Conservation (phyloP, 2,888 invertebrate genomes). For the Athalia circularis region DNA sequence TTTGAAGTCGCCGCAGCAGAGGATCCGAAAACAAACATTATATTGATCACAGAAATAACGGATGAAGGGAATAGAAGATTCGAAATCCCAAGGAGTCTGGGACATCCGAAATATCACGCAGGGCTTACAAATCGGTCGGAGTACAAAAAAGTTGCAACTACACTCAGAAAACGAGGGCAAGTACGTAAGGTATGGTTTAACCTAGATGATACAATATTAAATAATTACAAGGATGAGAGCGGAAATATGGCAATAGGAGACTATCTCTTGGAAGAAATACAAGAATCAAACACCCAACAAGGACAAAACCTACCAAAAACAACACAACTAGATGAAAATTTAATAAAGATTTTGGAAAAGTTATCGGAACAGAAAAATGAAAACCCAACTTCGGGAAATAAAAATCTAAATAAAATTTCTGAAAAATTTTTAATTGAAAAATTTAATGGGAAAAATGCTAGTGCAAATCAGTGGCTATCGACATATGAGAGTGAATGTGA, state of each 20-base stretch:
- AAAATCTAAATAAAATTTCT: constrained; percentile 44
- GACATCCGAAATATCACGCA: background rate
- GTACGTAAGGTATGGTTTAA: constrained; percentile 32
- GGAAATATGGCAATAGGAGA: constrained; percentile 36
- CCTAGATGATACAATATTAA: constrained; percentile 12
- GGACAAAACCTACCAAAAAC: background rate
- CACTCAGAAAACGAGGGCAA: constrained; percentile 21
- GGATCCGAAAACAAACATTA: constrained; percentile 1
- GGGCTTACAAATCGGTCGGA: background rate
- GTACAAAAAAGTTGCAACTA: constrained; percentile 24
- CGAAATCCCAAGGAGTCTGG: background rate
- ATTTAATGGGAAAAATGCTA: constrained; percentile 45
- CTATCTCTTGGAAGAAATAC: constrained; percentile 7
- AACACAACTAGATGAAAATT: constrained; percentile 10
- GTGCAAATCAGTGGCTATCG: constrained; percentile 49
- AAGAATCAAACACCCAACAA: background rate
- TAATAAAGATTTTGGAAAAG: constrained; percentile 11
- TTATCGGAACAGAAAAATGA: constrained; percentile 30
- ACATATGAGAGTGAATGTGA: constrained; percentile 51
- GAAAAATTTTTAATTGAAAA: constrained; percentile 47
- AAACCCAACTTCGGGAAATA: constrained; percentile 36
- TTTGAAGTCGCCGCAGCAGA: constrained; percentile 12
- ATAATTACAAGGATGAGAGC: constrained; percentile 26
- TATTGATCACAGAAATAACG: background rate
- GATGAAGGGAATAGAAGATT: background rate